A percentile compares a stretch with the other conserved stretches of the same genome.
Evolutionary conservation across 2,113 vertebrate species (phyloP).

Genomic region (Campylomormyrus tamandua): DNA sequence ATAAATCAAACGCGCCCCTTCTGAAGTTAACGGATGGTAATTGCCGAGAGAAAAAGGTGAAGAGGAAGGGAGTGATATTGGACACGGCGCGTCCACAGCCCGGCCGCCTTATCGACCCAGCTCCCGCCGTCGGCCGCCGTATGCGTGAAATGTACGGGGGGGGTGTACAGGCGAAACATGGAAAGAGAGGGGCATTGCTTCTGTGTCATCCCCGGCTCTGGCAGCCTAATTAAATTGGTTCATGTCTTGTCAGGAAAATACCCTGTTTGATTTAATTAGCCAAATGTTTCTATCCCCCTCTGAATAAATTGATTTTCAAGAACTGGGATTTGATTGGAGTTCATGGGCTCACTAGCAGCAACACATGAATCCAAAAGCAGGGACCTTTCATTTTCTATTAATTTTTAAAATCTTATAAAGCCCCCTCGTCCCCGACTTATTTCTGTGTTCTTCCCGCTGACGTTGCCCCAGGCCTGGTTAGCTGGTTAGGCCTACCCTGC

Average conservation of each 20-base stretch:
- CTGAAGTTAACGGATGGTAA: slow-evolving; percentile 19
- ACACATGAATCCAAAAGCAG: background rate
- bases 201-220: background rate
- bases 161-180: background rate
- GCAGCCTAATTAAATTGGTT: slow-evolving; percentile 31
- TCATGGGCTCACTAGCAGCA: slow-evolving; percentile 1
- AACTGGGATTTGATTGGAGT: slow-evolving; percentile 24
- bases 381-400: background rate
- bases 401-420: background rate
- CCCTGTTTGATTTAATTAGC: slow-evolving; percentile 47
- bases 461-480: background rate
- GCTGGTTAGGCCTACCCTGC: background rate
- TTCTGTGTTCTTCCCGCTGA: background rate
- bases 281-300: slow-evolving; percentile 24
- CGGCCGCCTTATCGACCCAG: background rate
- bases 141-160: background rate
- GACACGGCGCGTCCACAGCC: background rate
- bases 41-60: background rate
- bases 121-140: background rate
- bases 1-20: background rate
- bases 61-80: background rate
- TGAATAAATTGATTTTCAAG: slow-evolving; percentile 30
- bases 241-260: slow-evolving; percentile 13
- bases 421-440: background rate
- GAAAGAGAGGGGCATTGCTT: background rate